Evolutionary conservation across 92 coral and sea anemone species (phyloP), one percentile per base, ranked within the genome.

Genomic region (Palythoa grandiflora): DNA sequence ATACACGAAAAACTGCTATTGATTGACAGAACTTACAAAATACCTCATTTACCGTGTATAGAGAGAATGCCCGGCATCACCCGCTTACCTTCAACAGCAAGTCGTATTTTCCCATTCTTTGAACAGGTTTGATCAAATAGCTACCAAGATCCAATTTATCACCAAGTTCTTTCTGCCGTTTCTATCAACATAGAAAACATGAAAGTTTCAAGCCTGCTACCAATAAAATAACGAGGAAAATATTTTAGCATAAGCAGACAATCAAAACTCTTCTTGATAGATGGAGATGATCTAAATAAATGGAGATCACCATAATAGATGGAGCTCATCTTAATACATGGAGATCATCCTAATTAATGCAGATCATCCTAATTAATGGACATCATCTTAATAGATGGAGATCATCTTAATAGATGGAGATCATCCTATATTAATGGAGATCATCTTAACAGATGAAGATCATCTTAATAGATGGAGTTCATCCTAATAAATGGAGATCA

Each of bases 81-180:
- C 95, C 28, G 0, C 28, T 92, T 72, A 97, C 99, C 93, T 94
- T 89, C 77, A 97, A 73, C 12, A 97, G 90, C 28, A 97, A 89
- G 17, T 95, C 95, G 83, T 97, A 97, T 78, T 97, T 97, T 60
- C 99, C 98, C 96, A 97, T 97, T 63, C 99, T 88, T 83, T 97
- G 99, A 6, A 97, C 99, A 17, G 99, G 99, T 87, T 97, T 97
- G 61, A 97, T 97, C 14, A 97, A 96, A 81, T 90, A 97, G 85
- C 99, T 97, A 15, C 99, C 96, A 36, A 97, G 96, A 85, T 97
- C 99, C 20, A 97, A 92, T 79, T 97, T 97, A 89, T 97, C 99
- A 0, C 95, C 96, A n/a, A 97, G 97, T 80, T 97, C 93, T 63
- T 90, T 92, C 80, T 97, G 99, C 28, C 98, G 93, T 50, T 90